Evolutionary conservation across 2,888 invertebrate species (phyloP).

Genomic region (Trypoxylon attenuatum): DNA sequence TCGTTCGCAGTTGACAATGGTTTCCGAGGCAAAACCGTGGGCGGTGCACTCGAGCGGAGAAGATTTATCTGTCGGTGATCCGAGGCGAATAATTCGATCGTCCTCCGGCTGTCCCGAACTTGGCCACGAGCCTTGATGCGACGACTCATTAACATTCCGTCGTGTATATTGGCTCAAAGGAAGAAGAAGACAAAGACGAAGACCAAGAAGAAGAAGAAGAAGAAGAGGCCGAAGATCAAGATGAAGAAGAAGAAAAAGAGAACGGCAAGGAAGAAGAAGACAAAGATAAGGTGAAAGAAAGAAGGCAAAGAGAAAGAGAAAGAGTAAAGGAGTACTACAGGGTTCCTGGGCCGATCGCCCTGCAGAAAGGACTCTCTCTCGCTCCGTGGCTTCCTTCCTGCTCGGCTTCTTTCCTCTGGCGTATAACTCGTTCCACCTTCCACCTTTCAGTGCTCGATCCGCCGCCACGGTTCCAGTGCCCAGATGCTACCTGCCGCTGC

Average conservation of each 20-base stretch:
- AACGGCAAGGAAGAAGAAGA: slow-evolving; percentile 14
- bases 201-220: slow-evolving; percentile 4
- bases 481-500: slow-evolving; percentile 54
- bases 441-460: slow-evolving; percentile 46
- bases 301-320: slow-evolving; percentile 7
- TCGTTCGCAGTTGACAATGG: no score
- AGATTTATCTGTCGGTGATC: slow-evolving; percentile 39
- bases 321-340: slow-evolving; percentile 24
- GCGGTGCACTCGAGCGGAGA: no score
- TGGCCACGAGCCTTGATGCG: slow-evolving; percentile 23
- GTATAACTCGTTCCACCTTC: slow-evolving; percentile 43
- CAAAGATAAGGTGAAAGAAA: slow-evolving; percentile 8
- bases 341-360: slow-evolving; percentile 9
- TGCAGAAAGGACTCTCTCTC: slow-evolving; percentile 47
- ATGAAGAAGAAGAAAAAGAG: slow-evolving; percentile 29
- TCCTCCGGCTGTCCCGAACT: slow-evolving; percentile 13
- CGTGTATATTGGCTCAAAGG: slow-evolving; percentile 39
- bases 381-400: slow-evolving; percentile 42
- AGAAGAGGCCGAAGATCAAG: no score
- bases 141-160: slow-evolving; percentile 58
- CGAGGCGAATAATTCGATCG: slow-evolving; percentile 48
- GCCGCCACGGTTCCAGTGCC: slow-evolving; percentile 52
- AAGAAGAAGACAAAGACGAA: slow-evolving; percentile 26
- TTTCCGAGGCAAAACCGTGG: no score
- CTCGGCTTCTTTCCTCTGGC: slow-evolving; percentile 45